Evolutionary conservation across 2,888 invertebrate species (phyloP).

Genomic region (Meiosimyza platycephala): DNA sequence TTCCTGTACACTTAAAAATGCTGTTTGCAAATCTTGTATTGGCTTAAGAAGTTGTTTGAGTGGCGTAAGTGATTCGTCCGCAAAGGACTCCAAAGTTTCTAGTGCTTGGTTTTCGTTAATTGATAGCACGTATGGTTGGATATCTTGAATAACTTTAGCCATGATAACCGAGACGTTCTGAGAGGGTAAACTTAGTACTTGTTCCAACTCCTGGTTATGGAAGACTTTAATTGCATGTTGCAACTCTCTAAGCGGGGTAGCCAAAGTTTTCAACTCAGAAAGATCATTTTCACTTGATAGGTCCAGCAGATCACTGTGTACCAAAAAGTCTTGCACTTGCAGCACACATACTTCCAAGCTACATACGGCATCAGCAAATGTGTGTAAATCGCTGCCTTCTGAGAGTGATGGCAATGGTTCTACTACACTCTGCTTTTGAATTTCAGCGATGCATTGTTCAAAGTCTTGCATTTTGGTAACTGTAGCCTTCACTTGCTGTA

Average conservation of each 20-base stretch:
- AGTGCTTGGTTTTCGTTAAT: slow-evolving; percentile 53
- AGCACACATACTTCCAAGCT: slow-evolving; percentile 59
- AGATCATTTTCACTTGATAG: slow-evolving; percentile 48
- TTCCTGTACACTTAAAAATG: slow-evolving; percentile 54
- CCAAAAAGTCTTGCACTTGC: slow-evolving; percentile 57
- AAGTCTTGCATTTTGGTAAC: slow-evolving; percentile 65
- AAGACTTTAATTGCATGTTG: slow-evolving; percentile 52
- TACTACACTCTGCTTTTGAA: slow-evolving; percentile 59
- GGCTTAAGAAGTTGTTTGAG: slow-evolving; percentile 63
- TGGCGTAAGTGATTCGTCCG: slow-evolving; percentile 51
- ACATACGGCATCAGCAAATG: slow-evolving; percentile 61
- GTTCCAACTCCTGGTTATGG: slow-evolving; percentile 52
- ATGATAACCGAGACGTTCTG: slow-evolving; percentile 44
- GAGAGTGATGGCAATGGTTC: slow-evolving; percentile 61
- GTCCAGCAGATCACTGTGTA: slow-evolving; percentile 50
- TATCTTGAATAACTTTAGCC: slow-evolving; percentile 48
- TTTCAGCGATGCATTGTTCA: slow-evolving; percentile 63
- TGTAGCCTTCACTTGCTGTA: slow-evolving; percentile 54
- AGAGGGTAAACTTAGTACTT: slow-evolving; percentile 44
- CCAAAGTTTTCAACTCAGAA: slow-evolving; percentile 53
- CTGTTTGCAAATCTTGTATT: slow-evolving; percentile 62
- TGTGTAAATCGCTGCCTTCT: slow-evolving; percentile 55
- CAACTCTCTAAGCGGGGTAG: slow-evolving; percentile 59
- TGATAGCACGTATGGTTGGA: slow-evolving; percentile 51
- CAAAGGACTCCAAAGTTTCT: slow-evolving; percentile 52